Evolutionary conservation across 2,888 invertebrate species (phyloP), one percentile per base, ranked within the genome.

Genomic region (Pyrrhopygopsis socrates): DNA sequence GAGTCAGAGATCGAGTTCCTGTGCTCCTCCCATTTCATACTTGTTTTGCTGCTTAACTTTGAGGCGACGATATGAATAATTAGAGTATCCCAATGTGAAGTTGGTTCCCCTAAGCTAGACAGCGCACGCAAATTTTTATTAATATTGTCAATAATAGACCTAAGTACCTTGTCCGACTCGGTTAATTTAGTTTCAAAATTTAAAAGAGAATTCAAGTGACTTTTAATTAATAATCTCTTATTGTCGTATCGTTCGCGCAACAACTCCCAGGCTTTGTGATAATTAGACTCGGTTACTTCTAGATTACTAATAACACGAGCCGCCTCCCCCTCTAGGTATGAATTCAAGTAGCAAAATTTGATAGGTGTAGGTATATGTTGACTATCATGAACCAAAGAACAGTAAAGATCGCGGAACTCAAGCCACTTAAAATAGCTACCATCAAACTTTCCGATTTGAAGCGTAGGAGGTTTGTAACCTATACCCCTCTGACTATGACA

Each of bases 91-190:
- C 73, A 73, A 6, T 73, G n/a, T 11, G 34, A 34, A 24, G 75
- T 75, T 13, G 63, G 75, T 27, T 41, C 38, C 13, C 75, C 63
- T 18, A 75, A 29, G 6, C 27, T 75, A 15, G 29, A 63, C 11
- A 75, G 45, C 29, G 75, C 75, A 63, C 75, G 63, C 22, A 75
- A 65, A 34, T 63, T 75, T 45, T 75, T 75, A 41, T 38, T 75
- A 45, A 75, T 34, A n/a, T 75, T 38, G 29, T 75, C 75, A 29
- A 75, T 45, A 45, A 75, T 75, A 45, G n/a, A 75, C 2, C 75
- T 24, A 18, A 75, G 29, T 45, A 24, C 27, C n/a, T 75, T 63
- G 27, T 75, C 75, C 2, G 75, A 27, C 8, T 75, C 75, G 4
- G 20, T 54, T n/a, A 5, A 54, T 15, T 54, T 54, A 3, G 54